phyloP scores from a whole-genome alignment of 2,113 vertebrate genomes.

The Platycercus adscitus region DNA sequence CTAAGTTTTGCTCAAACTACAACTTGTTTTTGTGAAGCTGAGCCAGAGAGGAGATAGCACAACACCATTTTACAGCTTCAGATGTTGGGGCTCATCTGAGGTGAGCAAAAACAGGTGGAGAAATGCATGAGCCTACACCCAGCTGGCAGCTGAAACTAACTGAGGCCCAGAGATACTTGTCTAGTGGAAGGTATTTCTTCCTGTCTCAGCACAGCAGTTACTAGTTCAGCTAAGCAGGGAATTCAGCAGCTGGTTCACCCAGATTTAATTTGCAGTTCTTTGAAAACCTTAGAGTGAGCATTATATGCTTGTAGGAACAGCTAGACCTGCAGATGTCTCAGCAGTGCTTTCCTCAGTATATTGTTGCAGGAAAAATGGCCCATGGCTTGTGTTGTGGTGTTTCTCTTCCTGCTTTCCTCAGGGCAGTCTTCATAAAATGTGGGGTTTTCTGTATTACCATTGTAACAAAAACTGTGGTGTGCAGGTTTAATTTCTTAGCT shows the following conservation, averaged over 20 bases:
- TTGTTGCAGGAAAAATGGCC: background rate
- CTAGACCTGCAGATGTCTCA: conserved; percentile 28
- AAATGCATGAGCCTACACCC: background rate
- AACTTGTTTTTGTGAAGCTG: background rate
- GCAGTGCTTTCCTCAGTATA: background rate
- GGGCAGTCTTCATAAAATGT: background rate
- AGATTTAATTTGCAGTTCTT: conserved; percentile 26
- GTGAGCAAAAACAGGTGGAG: background rate
- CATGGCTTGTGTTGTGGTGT: background rate
- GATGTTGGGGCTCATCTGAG: background rate
- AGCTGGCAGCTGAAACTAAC: background rate
- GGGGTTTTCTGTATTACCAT: rapidly evolving
- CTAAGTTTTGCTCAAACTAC: background rate
- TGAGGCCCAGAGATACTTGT: background rate
- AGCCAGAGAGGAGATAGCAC: background rate
- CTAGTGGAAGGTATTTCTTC: background rate
- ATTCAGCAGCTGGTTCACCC: background rate
- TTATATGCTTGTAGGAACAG: background rate
- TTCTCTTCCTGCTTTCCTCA: background rate
- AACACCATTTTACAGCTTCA: background rate
- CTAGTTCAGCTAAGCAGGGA: background rate
- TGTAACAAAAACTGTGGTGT: background rate
- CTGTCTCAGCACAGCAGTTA: background rate
- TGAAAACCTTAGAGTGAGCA: background rate
- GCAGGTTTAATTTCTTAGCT: background rate